Evolutionary conservation across 1,140 invertebrate genomes (phyloP), one percentile per base, ranked within the genome.

Genomic region (Sweltsa coloradensis): DNA sequence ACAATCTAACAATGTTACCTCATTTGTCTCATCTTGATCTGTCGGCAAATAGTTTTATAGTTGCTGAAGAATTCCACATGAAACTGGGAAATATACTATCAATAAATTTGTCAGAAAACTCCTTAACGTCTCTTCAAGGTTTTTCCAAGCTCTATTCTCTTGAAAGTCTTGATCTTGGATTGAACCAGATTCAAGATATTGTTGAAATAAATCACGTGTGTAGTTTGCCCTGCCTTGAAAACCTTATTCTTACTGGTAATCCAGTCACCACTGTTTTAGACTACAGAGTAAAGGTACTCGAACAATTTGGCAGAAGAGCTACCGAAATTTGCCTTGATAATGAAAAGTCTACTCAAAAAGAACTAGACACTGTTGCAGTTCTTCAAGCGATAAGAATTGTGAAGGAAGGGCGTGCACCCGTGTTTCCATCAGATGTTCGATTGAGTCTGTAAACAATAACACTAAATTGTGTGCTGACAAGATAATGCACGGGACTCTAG

Each of bases 301-400:
- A 88, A 54, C 74, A 81, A 44, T 91, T 94, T 60, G 83, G 83
- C 36, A 73, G 76, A 31, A 70, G 86, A 39, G 84, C 85, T 49
- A 63, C 71, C 26, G 80, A 89, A 53, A 75, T 92, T 34, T 84
- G 75, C 60, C 64, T 96, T 37, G 93, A 96, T 59, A 89, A 89
- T 60, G 82, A 90, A 57, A 84, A 79, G 53, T 78, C 89, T 0
- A 82, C 83, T 22, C 82, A 89, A 59, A 83, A 85, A 55, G 92
- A 97, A 66, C 62, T 94, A 36, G 91, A 96, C 59, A 94, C 86
- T 11, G 89, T 92, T 1, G 79, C 88, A 27, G 81, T 96, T 11
- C 66, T 93, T 36, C 83, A 90, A 61, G 91, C 91, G 1, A 69
- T 96, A 42, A 74, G 83, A 56, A 80, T 77, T 45, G 79, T 78